Evolutionary conservation across 1,140 invertebrate genomes (phyloP).

Genomic region (Eupristina koningsbergeri): DNA sequence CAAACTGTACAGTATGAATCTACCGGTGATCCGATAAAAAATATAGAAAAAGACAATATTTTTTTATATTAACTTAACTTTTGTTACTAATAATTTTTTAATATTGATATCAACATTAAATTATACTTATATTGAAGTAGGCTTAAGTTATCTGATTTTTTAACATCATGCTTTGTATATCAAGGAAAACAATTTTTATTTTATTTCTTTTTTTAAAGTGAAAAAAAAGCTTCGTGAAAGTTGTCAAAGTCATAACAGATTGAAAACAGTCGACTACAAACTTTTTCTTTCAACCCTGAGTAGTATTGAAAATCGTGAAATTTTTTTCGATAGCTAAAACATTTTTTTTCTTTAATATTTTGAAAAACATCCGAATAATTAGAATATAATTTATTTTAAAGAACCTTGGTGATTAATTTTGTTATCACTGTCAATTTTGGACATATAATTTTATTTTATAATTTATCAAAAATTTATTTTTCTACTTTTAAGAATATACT

Average conservation of each 20-base stretch:
- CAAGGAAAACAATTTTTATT: background rate
- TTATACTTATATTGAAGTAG: background rate
- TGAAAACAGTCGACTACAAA: background rate
- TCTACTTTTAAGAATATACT: too few species aligned
- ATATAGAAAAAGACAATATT: background rate
- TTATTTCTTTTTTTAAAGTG: background rate
- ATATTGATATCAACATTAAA: background rate
- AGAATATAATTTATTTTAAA: background rate
- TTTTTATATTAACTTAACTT: background rate
- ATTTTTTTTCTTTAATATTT: background rate
- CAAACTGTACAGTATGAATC: background rate
- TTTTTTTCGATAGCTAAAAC: background rate
- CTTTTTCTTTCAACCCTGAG: background rate
- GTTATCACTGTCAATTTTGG: too few species aligned
- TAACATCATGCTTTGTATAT: background rate
- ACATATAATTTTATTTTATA: too few species aligned
- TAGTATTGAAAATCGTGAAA: background rate
- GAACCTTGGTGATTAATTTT: too few species aligned
- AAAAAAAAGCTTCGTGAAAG: conserved; percentile 6
- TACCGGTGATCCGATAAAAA: background rate
- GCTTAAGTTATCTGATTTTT: background rate
- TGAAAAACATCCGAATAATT: background rate
- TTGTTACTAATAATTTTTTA: background rate
- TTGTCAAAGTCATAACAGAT: conserved; percentile 15
- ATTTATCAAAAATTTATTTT: too few species aligned